Percentiles rank a stretch among this genome's conserved stretches.
phyloP scores from a whole-genome alignment of 1,140 invertebrate genomes.

The Agraylea sexmaculata region DNA sequence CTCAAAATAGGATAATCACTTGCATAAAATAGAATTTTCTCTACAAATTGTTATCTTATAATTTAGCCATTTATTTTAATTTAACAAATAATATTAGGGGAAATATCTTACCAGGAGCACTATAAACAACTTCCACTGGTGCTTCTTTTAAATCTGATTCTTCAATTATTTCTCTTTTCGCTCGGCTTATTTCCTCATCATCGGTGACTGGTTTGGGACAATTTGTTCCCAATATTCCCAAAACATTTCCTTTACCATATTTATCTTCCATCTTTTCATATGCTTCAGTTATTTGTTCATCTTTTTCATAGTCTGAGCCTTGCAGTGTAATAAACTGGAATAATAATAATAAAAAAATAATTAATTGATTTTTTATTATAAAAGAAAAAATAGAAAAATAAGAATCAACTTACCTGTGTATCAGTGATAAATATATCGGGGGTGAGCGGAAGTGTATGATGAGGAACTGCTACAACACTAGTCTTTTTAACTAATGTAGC shows the following conservation, averaged over 20 bases:
- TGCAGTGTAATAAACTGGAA: slow-evolving; percentile 40
- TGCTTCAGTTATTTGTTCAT: slow-evolving; percentile 41
- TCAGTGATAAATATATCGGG: slow-evolving; percentile 42
- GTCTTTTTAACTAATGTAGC: slow-evolving; percentile 32
- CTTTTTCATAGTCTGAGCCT: slow-evolving; percentile 41
- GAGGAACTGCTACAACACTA: slow-evolving; percentile 41
- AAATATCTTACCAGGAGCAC: slow-evolving; percentile 8
- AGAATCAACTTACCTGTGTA: slow-evolving; percentile 29
- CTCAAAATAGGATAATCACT: slow-evolving; percentile 24
- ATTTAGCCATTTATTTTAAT: slow-evolving; percentile 5
- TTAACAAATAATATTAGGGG: slow-evolving; percentile 2
- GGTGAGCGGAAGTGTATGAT: slow-evolving; percentile 41
- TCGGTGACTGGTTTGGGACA: slow-evolving; percentile 1
- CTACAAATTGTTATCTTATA: slow-evolving; percentile 12
- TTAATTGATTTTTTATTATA: neutral
- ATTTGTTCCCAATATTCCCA: slow-evolving; percentile 41
- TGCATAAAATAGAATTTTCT: slow-evolving; percentile 24
- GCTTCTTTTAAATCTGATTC: slow-evolving; percentile 12
- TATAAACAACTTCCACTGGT: slow-evolving; percentile 14
- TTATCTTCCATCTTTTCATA: slow-evolving; percentile 41
- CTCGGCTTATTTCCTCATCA: slow-evolving; percentile 18
- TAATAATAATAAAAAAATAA: slow-evolving; percentile 12
- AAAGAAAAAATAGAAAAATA: neutral
- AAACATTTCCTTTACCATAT: slow-evolving; percentile 40
- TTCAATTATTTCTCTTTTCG: slow-evolving; percentile 18